Evolutionary conservation across 1,140 invertebrate species (phyloP).

Genomic region (Schlechtendalia chinensis): DNA sequence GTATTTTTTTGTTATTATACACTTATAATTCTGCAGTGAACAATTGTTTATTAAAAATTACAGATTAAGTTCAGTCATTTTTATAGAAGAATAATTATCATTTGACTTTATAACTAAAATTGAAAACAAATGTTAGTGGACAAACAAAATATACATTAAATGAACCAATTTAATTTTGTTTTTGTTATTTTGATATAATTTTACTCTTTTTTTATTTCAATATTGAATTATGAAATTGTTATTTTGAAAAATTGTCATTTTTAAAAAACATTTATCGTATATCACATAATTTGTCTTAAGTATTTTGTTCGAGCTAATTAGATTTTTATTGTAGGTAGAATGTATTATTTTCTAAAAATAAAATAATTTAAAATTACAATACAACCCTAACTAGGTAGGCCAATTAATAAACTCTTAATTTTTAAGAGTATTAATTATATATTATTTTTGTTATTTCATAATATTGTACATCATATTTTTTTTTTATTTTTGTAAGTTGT

Average conservation of each 20-base stretch:
- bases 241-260: background rate
- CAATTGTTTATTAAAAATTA: background rate
- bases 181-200: too few relatives aligned
- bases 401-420: background rate
- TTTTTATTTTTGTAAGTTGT: constrained; percentile 16
- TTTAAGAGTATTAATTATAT: too few relatives aligned
- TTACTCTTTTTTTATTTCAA: background rate
- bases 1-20: constrained; percentile 2
- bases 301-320: background rate
- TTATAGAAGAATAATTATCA: background rate
- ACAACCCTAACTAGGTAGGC: background rate
- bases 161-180: too few relatives aligned
- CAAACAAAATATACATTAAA: background rate
- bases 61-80: constrained; percentile 1
- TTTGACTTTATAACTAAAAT: background rate
- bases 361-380: background rate
- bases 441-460: background rate
- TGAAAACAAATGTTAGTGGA: constrained; percentile 7
- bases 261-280: background rate
- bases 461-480: background rate
- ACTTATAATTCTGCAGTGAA: background rate
- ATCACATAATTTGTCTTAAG: background rate
- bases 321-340: background rate
- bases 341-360: background rate
- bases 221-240: background rate